Evolutionary conservation across 1,140 invertebrate genomes (phyloP).

Genomic region (Paramacrobiotus metropolitanus): DNA sequence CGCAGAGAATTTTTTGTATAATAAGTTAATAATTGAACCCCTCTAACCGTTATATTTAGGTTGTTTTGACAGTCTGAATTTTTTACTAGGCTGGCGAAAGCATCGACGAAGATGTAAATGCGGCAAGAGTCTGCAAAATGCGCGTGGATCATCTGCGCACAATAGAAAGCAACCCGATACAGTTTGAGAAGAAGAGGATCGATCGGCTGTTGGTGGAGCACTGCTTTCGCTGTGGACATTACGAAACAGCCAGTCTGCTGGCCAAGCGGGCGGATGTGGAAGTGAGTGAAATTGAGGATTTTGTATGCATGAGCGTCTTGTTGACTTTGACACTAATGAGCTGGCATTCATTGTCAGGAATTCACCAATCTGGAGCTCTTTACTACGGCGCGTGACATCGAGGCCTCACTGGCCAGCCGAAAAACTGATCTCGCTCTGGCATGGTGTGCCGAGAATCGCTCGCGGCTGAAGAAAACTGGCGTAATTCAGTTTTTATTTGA

Average conservation of each 20-base stretch:
- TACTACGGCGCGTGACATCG: conserved; percentile 61
- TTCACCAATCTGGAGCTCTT: conserved; percentile 83
- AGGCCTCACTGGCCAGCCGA: conserved; percentile 37
- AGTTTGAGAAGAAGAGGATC: conserved; percentile 59
- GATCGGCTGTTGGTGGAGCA: conserved; percentile 91
- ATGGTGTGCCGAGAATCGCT: conserved; percentile 94
- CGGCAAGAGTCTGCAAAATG: conserved; percentile 57
- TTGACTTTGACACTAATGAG: too few species aligned
- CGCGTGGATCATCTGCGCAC: conserved; percentile 70
- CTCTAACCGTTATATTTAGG: too few species aligned
- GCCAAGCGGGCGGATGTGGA: conserved; percentile 55
- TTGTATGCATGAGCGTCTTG: not conserved
- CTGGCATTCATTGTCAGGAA: conserved; percentile 34
- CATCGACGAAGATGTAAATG: conserved; percentile 65
- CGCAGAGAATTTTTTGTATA: too few species aligned
- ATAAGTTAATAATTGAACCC: too few species aligned
- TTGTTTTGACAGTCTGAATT: too few species aligned
- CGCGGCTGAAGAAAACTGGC: conserved; percentile 57
- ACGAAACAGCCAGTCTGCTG: conserved; percentile 63
- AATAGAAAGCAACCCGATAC: conserved; percentile 22
- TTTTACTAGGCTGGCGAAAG: conserved; percentile 71
- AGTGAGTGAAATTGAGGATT: conserved; percentile 13
- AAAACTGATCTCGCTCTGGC: conserved; percentile 69
- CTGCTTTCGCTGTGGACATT: conserved; percentile 80
- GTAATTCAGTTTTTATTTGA: not conserved